These are phyloP conservation scores for Xenus cinereus DNA, from an alignment of 2,113 vertebrate species.

Conservation along the genomic window DNA sequence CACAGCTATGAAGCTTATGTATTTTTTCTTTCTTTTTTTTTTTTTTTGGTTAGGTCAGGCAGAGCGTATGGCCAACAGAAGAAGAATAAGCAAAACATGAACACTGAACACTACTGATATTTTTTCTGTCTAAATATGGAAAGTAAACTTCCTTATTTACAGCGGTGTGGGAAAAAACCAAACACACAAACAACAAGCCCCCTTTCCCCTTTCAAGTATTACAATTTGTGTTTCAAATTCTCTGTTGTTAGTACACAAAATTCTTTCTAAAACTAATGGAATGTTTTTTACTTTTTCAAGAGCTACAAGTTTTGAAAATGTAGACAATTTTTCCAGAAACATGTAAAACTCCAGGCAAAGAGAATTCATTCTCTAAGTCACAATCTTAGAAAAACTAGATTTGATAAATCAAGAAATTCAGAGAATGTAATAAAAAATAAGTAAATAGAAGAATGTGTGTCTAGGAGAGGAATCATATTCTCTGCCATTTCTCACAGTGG, in stretches of 20 bases:
- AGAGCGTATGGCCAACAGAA: neutral
- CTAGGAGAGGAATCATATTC: neutral
- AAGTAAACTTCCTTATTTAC: neutral
- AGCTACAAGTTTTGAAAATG: neutral
- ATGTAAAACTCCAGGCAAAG: neutral
- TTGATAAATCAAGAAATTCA: neutral
- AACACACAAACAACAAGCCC: neutral
- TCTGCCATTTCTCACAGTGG: neutral
- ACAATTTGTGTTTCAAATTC: neutral
- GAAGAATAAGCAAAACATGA: neutral
- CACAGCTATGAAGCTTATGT: neutral
- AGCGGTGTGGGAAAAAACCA: accelerated
- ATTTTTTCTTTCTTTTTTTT: neutral
- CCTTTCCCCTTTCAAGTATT: neutral
- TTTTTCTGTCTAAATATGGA: neutral
- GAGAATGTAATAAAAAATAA: neutral
- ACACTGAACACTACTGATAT: neutral
- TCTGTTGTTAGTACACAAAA: neutral
- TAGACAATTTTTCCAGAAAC: neutral
- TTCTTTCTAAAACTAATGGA: neutral
- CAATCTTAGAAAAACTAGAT: neutral
- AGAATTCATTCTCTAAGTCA: neutral
- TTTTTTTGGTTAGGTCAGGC: neutral
- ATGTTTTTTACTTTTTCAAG: neutral
- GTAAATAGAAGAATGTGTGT: neutral